Base-by-base conservation (phyloP, 2,888 invertebrate genomes). In the Doris montereyensis region DNA sequence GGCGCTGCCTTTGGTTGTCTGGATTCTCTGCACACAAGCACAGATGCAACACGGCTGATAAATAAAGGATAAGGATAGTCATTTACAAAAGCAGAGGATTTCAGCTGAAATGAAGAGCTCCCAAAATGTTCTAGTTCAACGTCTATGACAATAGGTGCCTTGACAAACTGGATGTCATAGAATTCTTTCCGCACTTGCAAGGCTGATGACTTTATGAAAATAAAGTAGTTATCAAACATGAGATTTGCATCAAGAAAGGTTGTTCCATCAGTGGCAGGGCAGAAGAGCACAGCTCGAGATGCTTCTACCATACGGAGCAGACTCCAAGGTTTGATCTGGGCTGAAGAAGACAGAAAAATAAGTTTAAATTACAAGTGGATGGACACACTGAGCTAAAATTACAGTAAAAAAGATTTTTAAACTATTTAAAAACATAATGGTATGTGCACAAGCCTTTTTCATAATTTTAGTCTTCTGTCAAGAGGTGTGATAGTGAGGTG, bases 51-150 rank as follows among this genome's bases (percentile, higher is more conserved):
- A 0, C 71, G 34, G 10, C 76, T 79, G 10, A 70, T 71, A 24
- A 58, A 74, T 2, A 79, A n/a, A 10, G 71, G 79, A 1, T n/a
- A 26, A 2, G 17, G 13, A 26, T 1, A 10, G 0, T 41, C 74
- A 10, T 35, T 52, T 0, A 72, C 8, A 17, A 62, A n/a, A n/a
- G 79, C 41, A 1, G 58, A n/a, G 4, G 81, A 75, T 57, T 71
- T 62, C 1, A 79, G 0, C 24, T 77, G 74, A 28, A 71, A 70
- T 1, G 79, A 26, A 0, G 71, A 73, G 35, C 57, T 81, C 10
- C 81, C 81, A 5, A 77, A 67, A 28, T 75, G 74, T n/a, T 77
- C 77, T 60, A 81, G 32, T 21, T 71, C 62, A 0, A 79, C 35
- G 21, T 77, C 71, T 1, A 77, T 24, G 2, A 62, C 62, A 17